phyloP scores from a whole-genome alignment of 1,140 invertebrate species.

The Sycophila sp. region DNA sequence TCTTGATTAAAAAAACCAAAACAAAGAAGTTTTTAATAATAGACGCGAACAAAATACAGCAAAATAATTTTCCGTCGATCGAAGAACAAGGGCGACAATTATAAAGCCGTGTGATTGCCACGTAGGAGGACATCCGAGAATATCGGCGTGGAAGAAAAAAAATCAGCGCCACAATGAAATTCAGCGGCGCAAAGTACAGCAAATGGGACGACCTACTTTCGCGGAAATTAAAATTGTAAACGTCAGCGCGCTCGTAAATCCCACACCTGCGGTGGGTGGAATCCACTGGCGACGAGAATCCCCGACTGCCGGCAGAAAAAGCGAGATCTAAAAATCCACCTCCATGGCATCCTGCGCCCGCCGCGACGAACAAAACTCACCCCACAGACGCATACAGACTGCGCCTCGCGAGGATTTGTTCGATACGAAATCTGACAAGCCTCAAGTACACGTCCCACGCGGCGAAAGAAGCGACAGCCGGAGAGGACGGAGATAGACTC shows the following conservation, averaged over 20 bases:
- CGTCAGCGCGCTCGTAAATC: background rate
- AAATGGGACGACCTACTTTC: background rate
- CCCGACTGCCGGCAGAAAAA: too few relatives aligned
- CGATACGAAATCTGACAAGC: background rate
- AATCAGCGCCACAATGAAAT: background rate
- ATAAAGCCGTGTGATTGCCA: too few relatives aligned
- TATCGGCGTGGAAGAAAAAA: background rate
- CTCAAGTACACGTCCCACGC: background rate
- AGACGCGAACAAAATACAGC: too few relatives aligned
- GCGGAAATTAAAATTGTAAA: background rate
- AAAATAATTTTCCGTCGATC: background rate
- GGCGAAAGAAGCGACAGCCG: background rate
- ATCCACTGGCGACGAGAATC: background rate
- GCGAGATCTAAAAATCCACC: background rate
- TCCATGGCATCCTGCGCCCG: too few relatives aligned
- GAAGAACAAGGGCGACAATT: too few relatives aligned
- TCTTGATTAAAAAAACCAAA: too few relatives aligned
- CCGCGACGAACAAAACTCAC: too few relatives aligned
- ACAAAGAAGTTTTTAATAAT: too few relatives aligned
- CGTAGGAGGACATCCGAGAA: too few relatives aligned
- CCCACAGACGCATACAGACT: too few relatives aligned
- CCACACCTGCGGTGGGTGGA: too few relatives aligned
- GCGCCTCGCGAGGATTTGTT: background rate
- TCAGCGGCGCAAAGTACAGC: background rate
- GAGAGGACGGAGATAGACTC: background rate